Base-by-base conservation (phyloP, 1,140 invertebrate genomes). In the Camponotus vicinus region DNA sequence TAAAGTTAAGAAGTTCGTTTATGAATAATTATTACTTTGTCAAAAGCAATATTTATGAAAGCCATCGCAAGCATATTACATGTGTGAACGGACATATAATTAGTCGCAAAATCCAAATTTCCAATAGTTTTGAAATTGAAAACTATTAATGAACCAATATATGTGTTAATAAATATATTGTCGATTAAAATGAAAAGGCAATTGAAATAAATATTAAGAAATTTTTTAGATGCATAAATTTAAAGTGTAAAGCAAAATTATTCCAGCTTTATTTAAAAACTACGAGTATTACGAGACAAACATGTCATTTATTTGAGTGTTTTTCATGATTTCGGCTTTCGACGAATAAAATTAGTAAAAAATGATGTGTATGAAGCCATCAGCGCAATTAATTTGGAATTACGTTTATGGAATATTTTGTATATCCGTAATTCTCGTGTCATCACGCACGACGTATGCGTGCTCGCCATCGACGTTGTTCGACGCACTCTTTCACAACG, bases 361-460 rank as follows among this genome's bases (percentile, higher is more conserved):
- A 73, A 63, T 18, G n/a, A 75, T 49, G 32, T 49, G 21, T 76
- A 27, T 45, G 55, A 61, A 83, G 40, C 32, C 37, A 15, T 7
- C 55, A 37, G 37, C 1, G 79, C 69, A 83, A 83, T 83, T 83
- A 83, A 75, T 83, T 83, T 83, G 69, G 69, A 83, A 75, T 83
- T 83, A 83, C 27, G 27, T 83, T 75, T 75, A 73, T 73, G 13
- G 69, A 37, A 83, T 37, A 75, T 83, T 83, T 45, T 49, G 40
- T 63, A 61, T 21, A 75, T 63, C 32, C 55, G 70, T 73, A 83
- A 83, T 73, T 61, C 37, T 7, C 21, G 15, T 52, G 15, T 40
- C 40, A 15, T 37, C 45, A 40, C 7, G 13, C 9, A 11, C 6
- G 2, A 64, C 45, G 15, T 63, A 40, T 7, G 11, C 40, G 27